Evolutionary conservation across 2,113 vertebrate genomes (phyloP).

Genomic region (Accipiter virgatus): DNA sequence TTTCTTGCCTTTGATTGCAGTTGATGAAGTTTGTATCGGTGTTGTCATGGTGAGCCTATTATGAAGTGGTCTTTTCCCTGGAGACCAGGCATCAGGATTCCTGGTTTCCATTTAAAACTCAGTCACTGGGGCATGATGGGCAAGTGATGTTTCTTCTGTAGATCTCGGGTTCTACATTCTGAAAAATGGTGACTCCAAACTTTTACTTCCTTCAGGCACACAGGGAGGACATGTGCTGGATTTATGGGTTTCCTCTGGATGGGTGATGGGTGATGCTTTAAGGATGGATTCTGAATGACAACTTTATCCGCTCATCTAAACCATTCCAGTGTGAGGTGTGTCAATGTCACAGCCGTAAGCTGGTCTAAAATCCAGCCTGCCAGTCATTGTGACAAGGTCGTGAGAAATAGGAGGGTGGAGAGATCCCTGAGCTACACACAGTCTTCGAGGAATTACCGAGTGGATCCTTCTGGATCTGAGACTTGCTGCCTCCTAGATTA

Average conservation of each 20-base stretch:
- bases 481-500: background rate
- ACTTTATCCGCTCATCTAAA: constrained; percentile 9
- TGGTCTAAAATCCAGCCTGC: constrained; percentile 21
- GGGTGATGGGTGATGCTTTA: background rate
- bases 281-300: constrained; percentile 8
- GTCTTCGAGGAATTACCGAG: background rate
- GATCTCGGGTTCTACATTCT: background rate
- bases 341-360: constrained; percentile 23
- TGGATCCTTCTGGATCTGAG: background rate
- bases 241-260: constrained; percentile 18
- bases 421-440: background rate
- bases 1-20: constrained; percentile 10
- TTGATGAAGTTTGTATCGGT: background rate
- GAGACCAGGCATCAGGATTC: background rate
- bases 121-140: background rate
- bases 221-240: background rate
- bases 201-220: background rate
- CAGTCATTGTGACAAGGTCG: background rate
- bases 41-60: background rate
- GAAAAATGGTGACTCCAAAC: background rate
- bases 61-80: background rate
- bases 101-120: background rate
- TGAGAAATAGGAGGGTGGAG: background rate
- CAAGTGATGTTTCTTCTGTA: background rate
- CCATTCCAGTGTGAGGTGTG: background rate